A percentile compares a stretch with the other conserved stretches of the same genome.
phyloP scores from a whole-genome alignment of 2,113 vertebrate genomes.

The Dascyllus trimaculatus region DNA sequence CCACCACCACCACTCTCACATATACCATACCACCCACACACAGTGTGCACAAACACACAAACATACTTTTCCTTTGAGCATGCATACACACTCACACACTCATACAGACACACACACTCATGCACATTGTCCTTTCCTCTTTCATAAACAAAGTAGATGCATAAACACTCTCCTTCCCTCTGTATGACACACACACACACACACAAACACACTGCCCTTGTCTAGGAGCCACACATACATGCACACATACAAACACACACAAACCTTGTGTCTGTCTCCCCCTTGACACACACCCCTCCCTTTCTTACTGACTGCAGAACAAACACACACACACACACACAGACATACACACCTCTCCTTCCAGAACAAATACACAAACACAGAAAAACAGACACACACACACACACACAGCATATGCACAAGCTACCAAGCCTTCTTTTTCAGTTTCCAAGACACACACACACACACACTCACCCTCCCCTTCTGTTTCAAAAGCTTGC shows the following conservation, averaged over 20 bases:
- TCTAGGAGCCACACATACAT: slow-evolving; percentile 61
- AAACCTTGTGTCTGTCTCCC: slow-evolving; percentile 74
- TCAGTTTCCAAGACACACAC: slow-evolving; percentile 76
- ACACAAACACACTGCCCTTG: slow-evolving; percentile 77
- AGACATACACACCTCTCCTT: slow-evolving; percentile 66
- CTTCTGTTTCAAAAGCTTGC: slow-evolving; percentile 71
- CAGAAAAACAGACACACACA: slow-evolving; percentile 27
- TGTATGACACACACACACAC: slow-evolving; percentile 77
- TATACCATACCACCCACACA: slow-evolving; percentile 78
- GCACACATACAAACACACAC: slow-evolving; percentile 64
- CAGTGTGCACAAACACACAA: slow-evolving; percentile 47
- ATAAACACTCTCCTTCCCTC: slow-evolving; percentile 84
- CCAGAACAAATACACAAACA: slow-evolving; percentile 79
- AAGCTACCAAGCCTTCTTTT: slow-evolving; percentile 75
- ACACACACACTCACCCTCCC: slow-evolving; percentile 56
- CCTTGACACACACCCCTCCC: slow-evolving; percentile 78
- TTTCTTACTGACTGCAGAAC: slow-evolving; percentile 77
- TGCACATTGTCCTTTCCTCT: slow-evolving; percentile 81
- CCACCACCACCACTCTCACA: slow-evolving; percentile 50
- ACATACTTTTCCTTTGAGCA: slow-evolving; percentile 61
- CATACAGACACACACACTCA: slow-evolving; percentile 53
- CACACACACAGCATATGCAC: slow-evolving; percentile 69
- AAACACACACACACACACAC: slow-evolving; percentile 64
- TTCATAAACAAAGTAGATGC: slow-evolving; percentile 89
- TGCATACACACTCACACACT: slow-evolving; percentile 24